These are phyloP conservation scores for Hydractinia echinata DNA, from an alignment of 30 jellyfish, hydroid and myxozoan species.

Conservation along the genomic window DNA sequence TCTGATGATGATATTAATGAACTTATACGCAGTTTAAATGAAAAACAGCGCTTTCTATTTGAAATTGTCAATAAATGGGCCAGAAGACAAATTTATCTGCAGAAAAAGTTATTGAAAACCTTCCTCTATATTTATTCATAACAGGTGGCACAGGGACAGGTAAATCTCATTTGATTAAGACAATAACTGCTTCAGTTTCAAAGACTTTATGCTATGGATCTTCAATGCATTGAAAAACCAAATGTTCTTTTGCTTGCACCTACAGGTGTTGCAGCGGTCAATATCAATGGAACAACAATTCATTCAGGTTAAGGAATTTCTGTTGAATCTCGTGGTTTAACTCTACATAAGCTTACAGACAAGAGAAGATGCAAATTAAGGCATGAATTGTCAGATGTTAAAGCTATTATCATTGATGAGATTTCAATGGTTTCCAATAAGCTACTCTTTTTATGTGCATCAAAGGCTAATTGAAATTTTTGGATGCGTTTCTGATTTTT, in stretches of 20 bases:
- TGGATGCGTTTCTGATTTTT: slow-evolving; percentile 6
- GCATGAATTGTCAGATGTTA: not conserved
- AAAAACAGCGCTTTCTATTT: too few relatives aligned
- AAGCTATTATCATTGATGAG: not conserved
- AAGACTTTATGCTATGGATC: not conserved
- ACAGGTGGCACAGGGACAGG: slow-evolving; percentile 6
- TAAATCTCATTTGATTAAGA: not conserved
- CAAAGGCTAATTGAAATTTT: not conserved
- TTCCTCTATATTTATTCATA: too few relatives aligned
- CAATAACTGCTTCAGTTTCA: not conserved
- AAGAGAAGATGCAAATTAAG: slow-evolving; percentile 3
- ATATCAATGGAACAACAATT: not conserved
- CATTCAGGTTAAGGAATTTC: not conserved
- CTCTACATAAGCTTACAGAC: slow-evolving; percentile 1
- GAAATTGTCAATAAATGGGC: too few relatives aligned
- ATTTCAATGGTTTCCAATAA: not conserved
- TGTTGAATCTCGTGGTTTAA: slow-evolving; percentile 3
- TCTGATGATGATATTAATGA: too few relatives aligned
- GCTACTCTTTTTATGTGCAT: too few relatives aligned
- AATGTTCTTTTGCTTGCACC: slow-evolving; percentile 1
- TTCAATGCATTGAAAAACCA: too few relatives aligned
- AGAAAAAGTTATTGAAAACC: too few relatives aligned
- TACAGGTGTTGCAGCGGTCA: slow-evolving; percentile 12
- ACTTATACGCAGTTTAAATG: too few relatives aligned
- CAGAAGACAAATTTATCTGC: too few relatives aligned